These are phyloP conservation scores for Euthynnus affinis DNA, from an alignment of 2,797 vertebrate species.

Conservation along the genomic window DNA sequence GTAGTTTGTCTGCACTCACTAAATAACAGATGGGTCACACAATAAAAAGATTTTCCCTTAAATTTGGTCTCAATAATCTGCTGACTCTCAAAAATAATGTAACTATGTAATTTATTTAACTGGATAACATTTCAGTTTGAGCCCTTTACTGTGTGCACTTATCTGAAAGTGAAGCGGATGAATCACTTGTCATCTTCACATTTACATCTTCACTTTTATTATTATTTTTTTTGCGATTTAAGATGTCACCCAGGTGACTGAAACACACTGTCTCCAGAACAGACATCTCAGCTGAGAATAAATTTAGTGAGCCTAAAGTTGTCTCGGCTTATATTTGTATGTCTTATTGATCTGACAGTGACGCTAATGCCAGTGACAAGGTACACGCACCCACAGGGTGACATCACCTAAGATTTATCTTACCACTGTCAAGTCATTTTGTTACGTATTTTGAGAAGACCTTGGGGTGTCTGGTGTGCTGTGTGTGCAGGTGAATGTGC, in stretches of 20 bases:
- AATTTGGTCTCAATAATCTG: not conserved
- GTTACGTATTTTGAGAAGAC: constrained; percentile 51
- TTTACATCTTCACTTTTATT: not conserved
- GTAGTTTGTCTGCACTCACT: constrained; percentile 1
- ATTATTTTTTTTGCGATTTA: not conserved
- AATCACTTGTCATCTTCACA: not conserved
- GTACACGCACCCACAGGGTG: constrained; percentile 58
- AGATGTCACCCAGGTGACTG: constrained; percentile 14
- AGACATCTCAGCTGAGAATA: constrained; percentile 14
- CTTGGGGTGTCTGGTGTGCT: constrained; percentile 40
- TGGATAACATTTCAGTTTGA: not conserved
- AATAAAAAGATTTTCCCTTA: not conserved
- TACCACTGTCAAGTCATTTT: constrained; percentile 55
- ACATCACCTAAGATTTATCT: constrained; percentile 65
- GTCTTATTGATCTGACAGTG: constrained; percentile 43
- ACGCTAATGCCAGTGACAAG: constrained; percentile 61
- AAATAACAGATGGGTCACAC: constrained; percentile 25
- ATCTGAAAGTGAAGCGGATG: not conserved
- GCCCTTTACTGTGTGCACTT: not conserved
- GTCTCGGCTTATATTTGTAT: constrained; percentile 16
- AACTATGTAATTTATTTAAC: not conserved
- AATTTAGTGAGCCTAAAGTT: constrained; percentile 26
- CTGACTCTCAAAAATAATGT: constrained; percentile 9
- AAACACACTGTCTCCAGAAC: not conserved
- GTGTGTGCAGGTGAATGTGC: constrained; percentile 6